Evolutionary conservation across 2,888 invertebrate genomes (phyloP), one percentile per base, ranked within the genome.

Genomic region (Andrena marginata): DNA sequence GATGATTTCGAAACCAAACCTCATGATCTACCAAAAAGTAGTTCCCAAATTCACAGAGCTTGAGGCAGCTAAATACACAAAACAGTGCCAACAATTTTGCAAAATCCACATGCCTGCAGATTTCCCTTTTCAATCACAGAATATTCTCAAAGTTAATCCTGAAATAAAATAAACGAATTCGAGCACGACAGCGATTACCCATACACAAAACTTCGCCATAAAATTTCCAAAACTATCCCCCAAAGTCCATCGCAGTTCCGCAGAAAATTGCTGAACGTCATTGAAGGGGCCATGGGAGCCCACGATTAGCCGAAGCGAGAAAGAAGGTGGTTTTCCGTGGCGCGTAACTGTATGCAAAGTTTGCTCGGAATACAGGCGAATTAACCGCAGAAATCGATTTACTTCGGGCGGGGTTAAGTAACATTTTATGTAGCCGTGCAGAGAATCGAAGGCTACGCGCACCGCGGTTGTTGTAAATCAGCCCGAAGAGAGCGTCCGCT

Each of bases 341-440:
- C 33, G 23, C 20, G 10, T 16, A 35, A 20, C 16, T 48, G 56
- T 72, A 70, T 73, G 77, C 71, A 82, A 73, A 74, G 82, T 83
- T 82, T 29, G 29, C 60, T 70, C 54, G 77, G 70, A 56, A 74
- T 70, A 77, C 56, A 77, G 51, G 62, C 48, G 79, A 84, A 78
- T 82, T 72, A 82, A 82, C 79, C 75, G 84, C 68, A 67, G 82
- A 84, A 84, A 82, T 84, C 84, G 79, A 82, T 82, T 84, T 78
- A 82, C 84, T 75, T 82, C 71, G 79, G 75, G 51, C 59, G 75
- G 79, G 65, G 82, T 84, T 84, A 84, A 84, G 84, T 84, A 79
- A 82, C 84, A 72, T 82, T 84, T 82, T 84, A 79, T 84, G 84
- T 82, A 82, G 77, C 72, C 51, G 75, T 13, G 59, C 49, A 48